Percentiles rank a stretch among this genome's conserved stretches.
Evolutionary conservation across 2,888 invertebrate genomes (phyloP).

Genomic region (Heliconius cydno): DNA sequence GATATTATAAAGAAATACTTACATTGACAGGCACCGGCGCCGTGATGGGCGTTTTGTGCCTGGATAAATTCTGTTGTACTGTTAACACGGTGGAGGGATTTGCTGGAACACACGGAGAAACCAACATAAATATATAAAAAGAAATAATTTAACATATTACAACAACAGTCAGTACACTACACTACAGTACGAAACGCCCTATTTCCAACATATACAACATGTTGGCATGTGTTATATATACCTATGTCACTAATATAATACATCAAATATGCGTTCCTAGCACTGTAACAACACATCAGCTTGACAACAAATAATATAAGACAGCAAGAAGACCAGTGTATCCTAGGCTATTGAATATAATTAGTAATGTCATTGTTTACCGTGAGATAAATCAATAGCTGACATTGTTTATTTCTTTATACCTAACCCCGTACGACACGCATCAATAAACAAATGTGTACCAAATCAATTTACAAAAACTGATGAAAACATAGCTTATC

Average conservation of each 20-base stretch:
- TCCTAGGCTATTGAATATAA: background rate
- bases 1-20: constrained; percentile 73
- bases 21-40: constrained; percentile 95
- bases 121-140: background rate
- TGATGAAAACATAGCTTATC: too few species aligned
- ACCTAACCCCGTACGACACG: background rate
- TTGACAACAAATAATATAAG: too few species aligned
- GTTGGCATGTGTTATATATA: too few species aligned
- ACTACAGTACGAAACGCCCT: too few species aligned
- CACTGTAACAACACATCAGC: too few species aligned
- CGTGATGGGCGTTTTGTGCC: constrained; percentile 86
- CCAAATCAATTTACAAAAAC: background rate
- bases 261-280: too few species aligned
- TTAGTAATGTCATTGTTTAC: background rate
- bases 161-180: too few species aligned
- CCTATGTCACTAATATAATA: too few species aligned
- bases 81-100: constrained; percentile 80
- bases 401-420: background rate
- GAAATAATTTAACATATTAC: too few species aligned
- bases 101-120: constrained; percentile 67
- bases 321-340: background rate
- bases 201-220: too few species aligned
- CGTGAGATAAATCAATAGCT: background rate
- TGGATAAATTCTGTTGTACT: constrained; percentile 74
- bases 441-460: background rate